Base-by-base conservation (phyloP, 1,140 invertebrate genomes). In the Drosophila subobscura region DNA sequence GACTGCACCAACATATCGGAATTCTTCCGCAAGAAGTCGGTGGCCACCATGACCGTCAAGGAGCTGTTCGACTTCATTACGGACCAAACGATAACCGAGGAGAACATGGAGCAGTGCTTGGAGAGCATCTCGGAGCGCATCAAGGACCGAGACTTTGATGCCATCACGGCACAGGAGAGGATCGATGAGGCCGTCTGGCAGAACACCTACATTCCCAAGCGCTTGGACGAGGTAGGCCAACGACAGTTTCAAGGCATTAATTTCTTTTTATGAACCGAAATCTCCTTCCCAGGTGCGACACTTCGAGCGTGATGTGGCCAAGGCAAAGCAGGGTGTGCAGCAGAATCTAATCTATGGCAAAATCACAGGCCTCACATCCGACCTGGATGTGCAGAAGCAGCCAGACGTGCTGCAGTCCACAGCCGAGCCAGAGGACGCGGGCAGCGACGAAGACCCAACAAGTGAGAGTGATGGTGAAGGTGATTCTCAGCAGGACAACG, bases 41-140 rank as follows among this genome's bases (percentile, higher is more conserved):
- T 99, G 1, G 95, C 95, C 37, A 97, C 97, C 12, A 95, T 99
- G 94, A 95, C 95, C 1, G 94, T 98, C 0, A 97, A 97, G 83
- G 95, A 97, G 80, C 92, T 99, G 46, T 99, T 99, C 93, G 96
- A 99, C 91, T 99, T 99, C 90, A 96, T 99, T 42, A 99, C 97
- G 2, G 97, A 99, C 93, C 94, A 96, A 33, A 96, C 94, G 4
- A 95, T 99, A 49, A 96, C 94, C 44, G 94, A 95, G 60, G 92
- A 93, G 5, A 98, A 99, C 92, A 95, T 97, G 92, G 96, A 98
- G 67, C 93, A 94, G 67, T 96, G 95, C 89, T 92, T 97, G 44
- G 95, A 97, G 72, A 92, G 92, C 75, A 92, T 97, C 44, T 94
- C 96, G 2, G 94, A 95, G 70, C 93, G 93, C 70, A 94, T 94